These are phyloP conservation scores for Chinchilla lanigera DNA, from an alignment of 2,113 vertebrate genomes.

Conservation along the genomic window DNA sequence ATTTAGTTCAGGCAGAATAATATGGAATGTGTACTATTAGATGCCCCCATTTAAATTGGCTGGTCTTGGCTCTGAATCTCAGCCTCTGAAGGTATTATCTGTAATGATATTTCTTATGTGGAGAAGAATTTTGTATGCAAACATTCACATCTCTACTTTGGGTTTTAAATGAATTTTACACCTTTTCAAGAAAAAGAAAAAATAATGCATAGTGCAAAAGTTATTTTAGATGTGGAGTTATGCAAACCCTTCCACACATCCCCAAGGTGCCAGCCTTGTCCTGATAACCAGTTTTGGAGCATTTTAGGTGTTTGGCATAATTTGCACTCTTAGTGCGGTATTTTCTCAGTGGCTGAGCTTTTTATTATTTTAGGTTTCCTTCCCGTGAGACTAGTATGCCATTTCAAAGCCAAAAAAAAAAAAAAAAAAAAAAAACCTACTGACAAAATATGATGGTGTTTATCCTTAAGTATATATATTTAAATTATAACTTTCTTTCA, in stretches of 20 bases:
- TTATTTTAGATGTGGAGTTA: slow-evolving; percentile 75
- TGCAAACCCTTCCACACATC: slow-evolving; percentile 57
- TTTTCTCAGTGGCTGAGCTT: slow-evolving; percentile 14
- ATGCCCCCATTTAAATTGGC: background rate
- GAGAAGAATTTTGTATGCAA: slow-evolving; percentile 42
- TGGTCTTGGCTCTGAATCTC: slow-evolving; percentile 13
- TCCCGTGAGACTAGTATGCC: slow-evolving; percentile 39
- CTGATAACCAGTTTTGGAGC: slow-evolving; percentile 43
- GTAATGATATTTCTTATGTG: background rate
- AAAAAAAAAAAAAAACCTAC: slow-evolving; percentile 6
- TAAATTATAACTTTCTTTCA: slow-evolving; percentile 60
- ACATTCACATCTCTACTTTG: slow-evolving; percentile 61
- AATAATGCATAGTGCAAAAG: slow-evolving; percentile 51
- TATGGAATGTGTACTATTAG: background rate
- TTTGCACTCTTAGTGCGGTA: background rate
- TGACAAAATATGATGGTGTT: slow-evolving; percentile 57
- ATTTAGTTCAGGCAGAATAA: background rate
- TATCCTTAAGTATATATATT: slow-evolving; percentile 27
- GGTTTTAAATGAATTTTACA: slow-evolving; percentile 61
- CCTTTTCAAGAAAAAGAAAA: background rate
- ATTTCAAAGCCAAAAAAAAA: slow-evolving; percentile 43
- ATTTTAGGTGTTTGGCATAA: slow-evolving; percentile 64
- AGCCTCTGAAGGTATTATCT: slow-evolving; percentile 26
- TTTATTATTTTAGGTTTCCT: slow-evolving; percentile 29
- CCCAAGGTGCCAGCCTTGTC: slow-evolving; percentile 56